Evolutionary conservation across 2,113 vertebrate species (phyloP).

Genomic region (Hemibagrus wyckioides): DNA sequence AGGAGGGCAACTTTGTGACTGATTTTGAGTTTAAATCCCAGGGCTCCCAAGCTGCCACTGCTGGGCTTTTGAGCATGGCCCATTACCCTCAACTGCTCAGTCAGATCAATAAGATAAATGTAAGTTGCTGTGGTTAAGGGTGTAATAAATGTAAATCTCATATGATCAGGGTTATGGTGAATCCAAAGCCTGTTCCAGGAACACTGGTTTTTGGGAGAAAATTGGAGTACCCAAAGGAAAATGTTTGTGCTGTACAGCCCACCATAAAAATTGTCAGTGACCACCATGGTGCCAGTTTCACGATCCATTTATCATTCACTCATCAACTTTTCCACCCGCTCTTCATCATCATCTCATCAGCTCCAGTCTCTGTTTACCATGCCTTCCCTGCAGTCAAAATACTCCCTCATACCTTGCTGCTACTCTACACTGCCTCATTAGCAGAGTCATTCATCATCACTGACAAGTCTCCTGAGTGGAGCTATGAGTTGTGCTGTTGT

Average conservation of each 20-base stretch:
- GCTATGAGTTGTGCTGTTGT: background rate
- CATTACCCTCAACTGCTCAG: too few relatives aligned
- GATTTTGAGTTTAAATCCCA: too few relatives aligned
- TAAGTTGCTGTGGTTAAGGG: too few relatives aligned
- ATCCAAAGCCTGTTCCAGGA: background rate
- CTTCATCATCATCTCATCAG: background rate
- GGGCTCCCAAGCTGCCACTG: too few relatives aligned
- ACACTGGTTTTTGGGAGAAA: background rate
- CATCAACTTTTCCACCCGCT: too few relatives aligned
- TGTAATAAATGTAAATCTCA: background rate
- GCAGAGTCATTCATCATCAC: constrained; percentile 1
- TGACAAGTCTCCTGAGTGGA: background rate
- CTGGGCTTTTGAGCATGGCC: too few relatives aligned
- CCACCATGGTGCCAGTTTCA: background rate
- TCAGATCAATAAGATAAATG: too few relatives aligned
- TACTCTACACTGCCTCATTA: background rate
- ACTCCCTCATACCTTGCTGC: background rate
- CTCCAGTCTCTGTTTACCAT: background rate
- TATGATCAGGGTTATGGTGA: background rate
- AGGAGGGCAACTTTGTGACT: background rate
- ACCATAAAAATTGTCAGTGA: background rate
- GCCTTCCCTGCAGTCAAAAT: background rate
- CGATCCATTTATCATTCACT: background rate
- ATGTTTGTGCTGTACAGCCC: background rate
- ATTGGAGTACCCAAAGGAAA: background rate